Percentiles rank a stretch among this genome's conserved stretches.
phyloP scores from a whole-genome alignment of 1,140 invertebrate genomes.

The Drosophila tropicalis region DNA sequence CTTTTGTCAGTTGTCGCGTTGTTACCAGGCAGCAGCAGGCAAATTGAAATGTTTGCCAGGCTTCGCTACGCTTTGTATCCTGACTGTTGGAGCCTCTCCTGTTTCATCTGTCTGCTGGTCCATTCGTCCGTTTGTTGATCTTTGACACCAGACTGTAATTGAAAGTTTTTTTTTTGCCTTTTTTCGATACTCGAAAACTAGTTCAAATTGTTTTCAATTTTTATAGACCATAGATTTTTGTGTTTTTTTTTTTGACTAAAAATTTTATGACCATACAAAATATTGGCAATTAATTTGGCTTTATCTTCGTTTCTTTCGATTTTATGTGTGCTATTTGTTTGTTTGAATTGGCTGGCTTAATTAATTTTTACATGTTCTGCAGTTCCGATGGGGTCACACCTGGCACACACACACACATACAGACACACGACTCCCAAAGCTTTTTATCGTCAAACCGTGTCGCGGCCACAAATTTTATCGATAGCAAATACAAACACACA shows the following conservation, averaged over 20 bases:
- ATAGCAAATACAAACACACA: conserved; percentile 52
- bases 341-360: conserved; percentile 55
- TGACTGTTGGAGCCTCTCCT: background rate
- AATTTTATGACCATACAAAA: conserved; percentile 3
- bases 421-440: conserved; percentile 41
- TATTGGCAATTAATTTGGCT: conserved; percentile 47
- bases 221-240: background rate
- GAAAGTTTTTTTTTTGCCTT: conserved; percentile 55
- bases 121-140: conserved; percentile 59
- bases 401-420: conserved; percentile 34
- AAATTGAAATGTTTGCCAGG: conserved; percentile 78
- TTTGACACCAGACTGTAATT: conserved; percentile 78
- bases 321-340: conserved; percentile 16
- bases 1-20: conserved; percentile 63
- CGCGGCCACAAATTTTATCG: conserved; percentile 76
- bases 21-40: conserved; percentile 60
- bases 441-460: conserved; percentile 44
- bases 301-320: conserved; percentile 41
- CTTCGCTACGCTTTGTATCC: conserved; percentile 28
- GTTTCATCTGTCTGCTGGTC: background rate
- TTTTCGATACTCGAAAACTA: conserved; percentile 30
- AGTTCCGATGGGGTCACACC: conserved; percentile 24
- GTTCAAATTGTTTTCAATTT: conserved; percentile 36
- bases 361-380: conserved; percentile 76
- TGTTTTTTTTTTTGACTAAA: background rate